Base-by-base conservation (phyloP, 1,140 invertebrate species). In the Calephelis virginiensis region DNA sequence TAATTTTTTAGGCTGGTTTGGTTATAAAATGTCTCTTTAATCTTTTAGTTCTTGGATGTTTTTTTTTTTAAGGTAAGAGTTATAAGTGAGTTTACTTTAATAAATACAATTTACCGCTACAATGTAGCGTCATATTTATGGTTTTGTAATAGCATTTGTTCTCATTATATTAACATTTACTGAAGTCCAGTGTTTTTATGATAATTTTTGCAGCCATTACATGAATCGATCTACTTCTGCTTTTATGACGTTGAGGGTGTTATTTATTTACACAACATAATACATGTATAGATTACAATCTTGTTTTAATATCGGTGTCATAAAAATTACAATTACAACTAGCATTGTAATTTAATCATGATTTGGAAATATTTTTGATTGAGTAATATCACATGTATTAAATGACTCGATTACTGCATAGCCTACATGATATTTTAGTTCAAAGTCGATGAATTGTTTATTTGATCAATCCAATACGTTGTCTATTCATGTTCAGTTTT, bases 171-270 rank as follows among this genome's bases (percentile, higher is more conserved):
- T 65, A 62, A 66, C 61, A 67, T 69, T 69, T 46, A 56, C 49
- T 66, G 65, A 67, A 64, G 62, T 64, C 45, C 47, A 61, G 56
- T 9, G 50, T 62, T 50, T 72, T 67, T 67, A 40, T 64, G 63
- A 63, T 64, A 48, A 28, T 69, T 72, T 69, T 69, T 64, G 37
- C 56, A 43, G 14, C 61, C 45, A 69, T 72, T 64, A 72, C 69
- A 63, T 66, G 56, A 56, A 56, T 56, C 53, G 53, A 38, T 59
- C 17, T n/a, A 59, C 37, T 59, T 38, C n/a, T 38, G 56, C 28
- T 28, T 59, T 38, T 38, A 59, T 28, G 56, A n/a, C 28, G 49
- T 12, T 10, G 17, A 56, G 6, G 5, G 28, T 9, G 28, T 56
- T 37, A 37, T 56, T 56, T 56, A 37, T 28, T 28, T 56, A 56